These are phyloP conservation scores for Phenganax marumi DNA, from an alignment of 92 coral and sea anemone genomes.

Conservation along the genomic window DNA sequence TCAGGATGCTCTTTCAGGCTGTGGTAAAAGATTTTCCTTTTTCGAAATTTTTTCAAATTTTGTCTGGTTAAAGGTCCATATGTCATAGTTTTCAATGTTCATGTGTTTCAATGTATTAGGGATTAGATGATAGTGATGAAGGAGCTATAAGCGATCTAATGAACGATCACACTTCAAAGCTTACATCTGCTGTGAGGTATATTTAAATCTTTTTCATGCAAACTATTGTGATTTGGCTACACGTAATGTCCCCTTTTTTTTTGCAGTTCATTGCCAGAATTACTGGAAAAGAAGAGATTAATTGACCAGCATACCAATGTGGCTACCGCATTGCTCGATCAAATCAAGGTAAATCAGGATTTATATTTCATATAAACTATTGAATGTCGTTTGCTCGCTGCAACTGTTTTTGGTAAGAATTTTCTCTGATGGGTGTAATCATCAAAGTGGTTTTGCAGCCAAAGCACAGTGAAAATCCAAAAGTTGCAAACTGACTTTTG, in stretches of 20 bases:
- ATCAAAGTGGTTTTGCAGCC: not conserved
- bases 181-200: conserved; percentile 98
- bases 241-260: not conserved
- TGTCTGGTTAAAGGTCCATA: not conserved
- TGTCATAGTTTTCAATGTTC: not conserved
- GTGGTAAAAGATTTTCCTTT: too few species aligned
- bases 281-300: conserved; percentile 90
- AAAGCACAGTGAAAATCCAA: not conserved
- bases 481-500: not conserved
- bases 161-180: conserved; percentile 86
- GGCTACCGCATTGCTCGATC: conserved; percentile 93
- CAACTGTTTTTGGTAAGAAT: not conserved
- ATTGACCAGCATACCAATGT: conserved; percentile 97
- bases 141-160: conserved; percentile 76
- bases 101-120: conserved; percentile 49
- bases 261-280: conserved; percentile 85
- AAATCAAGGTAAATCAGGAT: conserved; percentile 72
- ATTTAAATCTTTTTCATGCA: not conserved
- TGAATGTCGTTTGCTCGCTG: too few species aligned
- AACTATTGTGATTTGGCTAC: not conserved
- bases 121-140: conserved; percentile 85
- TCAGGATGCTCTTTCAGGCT: too few species aligned
- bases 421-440: not conserved
- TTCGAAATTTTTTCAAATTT: too few species aligned
- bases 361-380: too few species aligned